Evolutionary conservation across 2,797 vertebrate species (phyloP), one percentile per base, ranked within the genome.

Genomic region (Phaenicophaeus curvirostris): DNA sequence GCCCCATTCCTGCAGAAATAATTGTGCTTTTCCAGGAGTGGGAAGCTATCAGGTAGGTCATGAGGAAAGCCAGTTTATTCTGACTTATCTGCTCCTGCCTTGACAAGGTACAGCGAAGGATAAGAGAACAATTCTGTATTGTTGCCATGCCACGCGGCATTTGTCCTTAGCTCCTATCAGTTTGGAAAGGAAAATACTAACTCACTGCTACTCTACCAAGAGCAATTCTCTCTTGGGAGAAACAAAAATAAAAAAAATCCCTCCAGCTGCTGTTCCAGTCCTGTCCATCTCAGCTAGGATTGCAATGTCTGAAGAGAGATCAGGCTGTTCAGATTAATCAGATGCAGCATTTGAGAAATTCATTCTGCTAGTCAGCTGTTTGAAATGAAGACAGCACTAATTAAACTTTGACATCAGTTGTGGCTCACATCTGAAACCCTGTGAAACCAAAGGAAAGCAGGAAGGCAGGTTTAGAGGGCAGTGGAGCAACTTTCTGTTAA

Each of bases 81-180:
- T 85, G 55, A 21, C 54, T 95, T 94, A 85, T 67, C 90, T 90
- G 59, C 77, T 84, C 54, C 39, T 89, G 84, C 63, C 76, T 79
- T 87, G 69, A 87, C 75, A 93, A 85, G 63, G 78, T 73, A 54
- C 61, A 79, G 30, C 50, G 63, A 62, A 65, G 74, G 58, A 87
- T 90, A 94, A 79, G 75, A 89, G 75, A 89, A 83, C 65, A 87
- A 81, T 57, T 53, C 50, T 42, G 13, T 33, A n/a, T 66, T 92
- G 75, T 81, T 89, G 33, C 62, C 13, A 17, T 53, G 21, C 59
- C 65, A 83, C 48, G 82, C 1, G 16, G 35, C 78, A 88, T 61
- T 66, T 0, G 2, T 62, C 82, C 74, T 94, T 87, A 75, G 73
- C 68, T 82, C 41, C 90, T 91, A 81, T 55, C 66, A 81, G 0